phyloP scores from a whole-genome alignment of 2,888 invertebrate genomes.

The Neria commutata region DNA sequence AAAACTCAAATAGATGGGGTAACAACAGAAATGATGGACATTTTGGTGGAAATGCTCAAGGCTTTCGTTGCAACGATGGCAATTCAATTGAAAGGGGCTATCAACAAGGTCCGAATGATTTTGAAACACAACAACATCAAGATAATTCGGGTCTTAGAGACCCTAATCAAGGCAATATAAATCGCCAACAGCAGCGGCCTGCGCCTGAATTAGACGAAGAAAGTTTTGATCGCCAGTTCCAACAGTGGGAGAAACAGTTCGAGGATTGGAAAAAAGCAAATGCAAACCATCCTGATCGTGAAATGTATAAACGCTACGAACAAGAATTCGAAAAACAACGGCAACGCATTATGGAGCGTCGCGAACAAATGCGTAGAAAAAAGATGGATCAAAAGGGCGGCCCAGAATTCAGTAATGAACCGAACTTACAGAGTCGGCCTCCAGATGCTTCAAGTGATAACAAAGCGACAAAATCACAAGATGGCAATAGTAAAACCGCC shows the following conservation, averaged over 20 bases:
- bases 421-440: neutral
- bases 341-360: slow-evolving; percentile 76
- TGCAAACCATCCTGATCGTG: slow-evolving; percentile 88
- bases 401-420: neutral
- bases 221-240: slow-evolving; percentile 86
- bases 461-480: neutral
- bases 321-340: slow-evolving; percentile 87
- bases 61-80: slow-evolving; percentile 25
- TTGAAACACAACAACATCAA: slow-evolving; percentile 10
- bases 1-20: slow-evolving; percentile 17
- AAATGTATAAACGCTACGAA: slow-evolving; percentile 84
- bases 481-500: neutral
- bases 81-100: slow-evolving; percentile 10
- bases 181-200: slow-evolving; percentile 72
- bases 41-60: slow-evolving; percentile 15
- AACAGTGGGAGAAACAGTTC: slow-evolving; percentile 91
- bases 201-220: slow-evolving; percentile 73
- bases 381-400: slow-evolving; percentile 41
- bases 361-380: slow-evolving; percentile 79
- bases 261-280: slow-evolving; percentile 91
- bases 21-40: neutral
- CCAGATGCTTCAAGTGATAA: neutral
- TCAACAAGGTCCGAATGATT: slow-evolving; percentile 15
- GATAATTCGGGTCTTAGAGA: slow-evolving; percentile 14
- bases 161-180: neutral